phyloP scores from a whole-genome alignment of 2,888 invertebrate species.

The Cataglyphis albicans region DNA sequence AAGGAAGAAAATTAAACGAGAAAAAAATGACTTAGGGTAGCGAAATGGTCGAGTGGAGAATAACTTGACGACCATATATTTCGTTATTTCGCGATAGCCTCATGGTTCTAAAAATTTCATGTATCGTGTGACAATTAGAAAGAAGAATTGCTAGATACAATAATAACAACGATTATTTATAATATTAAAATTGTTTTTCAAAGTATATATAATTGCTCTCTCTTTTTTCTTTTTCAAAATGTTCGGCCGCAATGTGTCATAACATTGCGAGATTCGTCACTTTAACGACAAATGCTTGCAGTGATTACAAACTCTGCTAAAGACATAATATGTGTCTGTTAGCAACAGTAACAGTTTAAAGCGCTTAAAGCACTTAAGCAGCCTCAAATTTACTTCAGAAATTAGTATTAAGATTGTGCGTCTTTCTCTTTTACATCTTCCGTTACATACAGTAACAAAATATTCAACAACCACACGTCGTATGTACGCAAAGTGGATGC shows the following conservation, averaged over 20 bases:
- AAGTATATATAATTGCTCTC: neutral
- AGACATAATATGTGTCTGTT: neutral
- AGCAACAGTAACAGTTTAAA: neutral
- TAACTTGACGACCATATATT: conserved; percentile 58
- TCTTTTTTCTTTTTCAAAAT: neutral
- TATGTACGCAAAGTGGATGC: neutral
- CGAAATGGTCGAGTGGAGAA: conserved; percentile 51
- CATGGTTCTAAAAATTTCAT: conserved; percentile 42
- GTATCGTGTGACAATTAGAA: neutral
- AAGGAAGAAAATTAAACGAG: conserved; percentile 28
- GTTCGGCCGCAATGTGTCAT: conserved; percentile 9
- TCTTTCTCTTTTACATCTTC: neutral
- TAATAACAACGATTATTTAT: neutral
- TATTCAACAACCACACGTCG: neutral
- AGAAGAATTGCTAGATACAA: neutral
- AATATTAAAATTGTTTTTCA: neutral
- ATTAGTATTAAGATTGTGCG: neutral
- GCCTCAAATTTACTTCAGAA: neutral
- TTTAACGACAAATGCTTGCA: neutral
- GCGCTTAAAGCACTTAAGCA: neutral
- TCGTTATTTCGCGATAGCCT: conserved; percentile 37
- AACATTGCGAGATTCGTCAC: neutral
- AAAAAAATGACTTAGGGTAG: conserved; percentile 33
- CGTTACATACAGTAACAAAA: neutral
- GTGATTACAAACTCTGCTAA: neutral